Base-by-base conservation (phyloP, 2,113 vertebrate genomes). In the Picathartes gymnocephalus region DNA sequence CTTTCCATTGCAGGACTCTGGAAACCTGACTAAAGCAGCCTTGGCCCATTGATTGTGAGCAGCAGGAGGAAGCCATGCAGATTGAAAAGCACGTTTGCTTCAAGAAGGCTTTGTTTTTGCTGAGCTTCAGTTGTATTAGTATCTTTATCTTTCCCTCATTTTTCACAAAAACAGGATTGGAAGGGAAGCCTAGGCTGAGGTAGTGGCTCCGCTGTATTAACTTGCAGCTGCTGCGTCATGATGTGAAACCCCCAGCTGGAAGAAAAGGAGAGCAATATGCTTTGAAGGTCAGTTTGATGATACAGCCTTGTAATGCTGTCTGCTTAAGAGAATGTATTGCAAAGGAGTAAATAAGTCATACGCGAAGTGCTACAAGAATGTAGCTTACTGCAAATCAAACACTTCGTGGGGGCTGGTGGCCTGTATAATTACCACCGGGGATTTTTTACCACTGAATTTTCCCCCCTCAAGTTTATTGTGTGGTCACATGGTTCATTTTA, bases 1-100 rank as follows among this genome's bases (percentile, higher is more conserved):
- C 47, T 96, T 92, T 93, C 23, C 11, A 35, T 94, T 80, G 62
- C 10, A 45, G 27, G 28, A 51, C 40, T 83, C 50, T 88, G 80
- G 47, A 68, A 91, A 71, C 14, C 13, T 73, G 16, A 40, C 33
- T 57, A 28, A 57, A 81, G 54, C 80, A 74, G 64, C 51, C 56
- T 31, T 72, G n/a, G 62, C 13, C 28, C 10, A 47, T 53, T 28
- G 33, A 51, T 37, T 86, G 68, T 27, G 47, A 77, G 61, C 60
- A 93, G 65, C 51, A 53, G 92, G 47, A 80, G 30, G 47, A 94
- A 90, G 60, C 64, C 8, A 10, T 15, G 30, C 51, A 71, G 57
- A 40, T 9, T 3, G 69, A 53, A 81, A 64, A 86, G 35, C 37
- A 64, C 56, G 73, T 81, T 88, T 69, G 22, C 53, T 18, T 74